Evolutionary conservation across 1,140 invertebrate genomes (phyloP).

Genomic region (Leptinotarsa defecta): DNA sequence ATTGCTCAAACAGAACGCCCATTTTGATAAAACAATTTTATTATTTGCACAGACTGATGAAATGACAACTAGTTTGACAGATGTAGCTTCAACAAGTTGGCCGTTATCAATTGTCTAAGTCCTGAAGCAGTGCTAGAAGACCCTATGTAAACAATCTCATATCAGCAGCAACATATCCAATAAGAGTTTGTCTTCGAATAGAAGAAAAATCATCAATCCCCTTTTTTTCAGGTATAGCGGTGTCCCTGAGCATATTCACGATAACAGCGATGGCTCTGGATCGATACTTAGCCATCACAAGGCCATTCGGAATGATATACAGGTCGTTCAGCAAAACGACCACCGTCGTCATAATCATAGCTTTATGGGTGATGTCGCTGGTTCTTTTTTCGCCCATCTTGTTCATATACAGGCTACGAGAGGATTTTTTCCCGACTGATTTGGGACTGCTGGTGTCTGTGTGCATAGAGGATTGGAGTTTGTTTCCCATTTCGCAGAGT

Average conservation of each 20-base stretch:
- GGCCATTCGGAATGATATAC: constrained; percentile 67
- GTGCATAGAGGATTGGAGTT: constrained; percentile 65
- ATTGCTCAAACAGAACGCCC: no score
- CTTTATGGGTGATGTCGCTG: constrained; percentile 69
- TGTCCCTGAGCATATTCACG: constrained; percentile 77
- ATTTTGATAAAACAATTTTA: no score
- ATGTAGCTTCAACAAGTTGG: no score
- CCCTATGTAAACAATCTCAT: no score
- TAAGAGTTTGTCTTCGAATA: constrained; percentile 9
- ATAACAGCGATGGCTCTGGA: constrained; percentile 79
- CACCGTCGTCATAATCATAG: constrained; percentile 65
- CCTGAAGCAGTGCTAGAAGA: no score
- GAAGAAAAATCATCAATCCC: background rate
- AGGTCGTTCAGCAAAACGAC: constrained; percentile 69
- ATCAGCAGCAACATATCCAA: no score
- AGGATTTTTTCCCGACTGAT: constrained; percentile 16
- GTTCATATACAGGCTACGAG: constrained; percentile 32
- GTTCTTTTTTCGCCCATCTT: constrained; percentile 66
- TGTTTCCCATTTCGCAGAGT: constrained; percentile 51
- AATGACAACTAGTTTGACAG: no score
- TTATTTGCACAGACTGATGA: no score
- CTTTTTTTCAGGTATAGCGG: constrained; percentile 69
- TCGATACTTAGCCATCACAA: constrained; percentile 74
- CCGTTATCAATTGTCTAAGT: no score
- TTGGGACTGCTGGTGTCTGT: constrained; percentile 26